Evolutionary conservation across 1,140 invertebrate species (phyloP).

Genomic region (Magallana ariakensis): DNA sequence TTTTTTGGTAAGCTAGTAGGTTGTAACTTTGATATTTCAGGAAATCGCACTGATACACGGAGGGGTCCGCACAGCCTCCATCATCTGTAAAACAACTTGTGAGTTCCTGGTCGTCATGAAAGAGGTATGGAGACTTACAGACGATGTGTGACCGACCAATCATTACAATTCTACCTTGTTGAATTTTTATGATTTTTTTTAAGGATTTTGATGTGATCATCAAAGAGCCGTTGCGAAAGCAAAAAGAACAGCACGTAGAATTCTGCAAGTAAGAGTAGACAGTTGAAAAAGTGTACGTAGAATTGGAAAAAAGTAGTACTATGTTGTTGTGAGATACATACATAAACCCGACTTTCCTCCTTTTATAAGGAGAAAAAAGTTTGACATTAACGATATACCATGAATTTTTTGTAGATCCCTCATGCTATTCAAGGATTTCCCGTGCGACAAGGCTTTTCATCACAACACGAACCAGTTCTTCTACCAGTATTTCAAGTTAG

Average conservation of each 20-base stretch:
- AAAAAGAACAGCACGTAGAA: slow-evolving; percentile 65
- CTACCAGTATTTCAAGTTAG: slow-evolving; percentile 72
- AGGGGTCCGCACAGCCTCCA: slow-evolving; percentile 64
- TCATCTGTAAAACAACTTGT: slow-evolving; percentile 71
- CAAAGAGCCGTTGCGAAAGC: slow-evolving; percentile 61
- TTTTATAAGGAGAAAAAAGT: neutral
- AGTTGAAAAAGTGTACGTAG: neutral
- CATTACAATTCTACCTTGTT: no score
- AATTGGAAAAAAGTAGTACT: no score
- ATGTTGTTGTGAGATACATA: no score
- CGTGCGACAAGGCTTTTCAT: slow-evolving; percentile 65
- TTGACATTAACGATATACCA: neutral
- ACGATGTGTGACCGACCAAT: no score
- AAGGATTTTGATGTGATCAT: slow-evolving; percentile 73
- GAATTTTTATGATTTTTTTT: slow-evolving; percentile 32
- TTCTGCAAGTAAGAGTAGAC: slow-evolving; percentile 63
- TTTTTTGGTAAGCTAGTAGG: neutral
- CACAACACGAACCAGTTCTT: slow-evolving; percentile 66
- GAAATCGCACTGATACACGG: slow-evolving; percentile 69
- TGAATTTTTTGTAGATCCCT: slow-evolving; percentile 56
- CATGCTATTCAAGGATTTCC: slow-evolving; percentile 68
- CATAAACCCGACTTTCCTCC: no score
- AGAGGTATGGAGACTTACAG: slow-evolving; percentile 54
- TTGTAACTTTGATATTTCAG: slow-evolving; percentile 52
- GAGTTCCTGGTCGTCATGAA: slow-evolving; percentile 70